A percentile compares a stretch with the other conserved stretches of the same genome.
Evolutionary conservation across 2,797 vertebrate genomes (phyloP).

Genomic region (Megalops cyprinoides): DNA sequence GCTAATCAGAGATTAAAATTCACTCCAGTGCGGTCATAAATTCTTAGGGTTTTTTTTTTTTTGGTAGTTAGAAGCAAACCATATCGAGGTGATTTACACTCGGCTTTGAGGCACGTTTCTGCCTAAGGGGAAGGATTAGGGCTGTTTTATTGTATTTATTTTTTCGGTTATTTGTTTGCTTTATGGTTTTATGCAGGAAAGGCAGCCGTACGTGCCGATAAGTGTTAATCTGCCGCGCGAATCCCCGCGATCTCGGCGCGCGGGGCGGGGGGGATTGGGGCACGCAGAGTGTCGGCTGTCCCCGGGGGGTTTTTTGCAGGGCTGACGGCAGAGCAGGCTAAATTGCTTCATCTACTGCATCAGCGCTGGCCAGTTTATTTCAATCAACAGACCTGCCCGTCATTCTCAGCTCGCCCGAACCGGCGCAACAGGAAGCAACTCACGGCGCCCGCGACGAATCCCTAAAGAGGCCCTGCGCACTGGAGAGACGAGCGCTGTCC

Average conservation of each 20-base stretch:
- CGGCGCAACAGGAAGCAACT: neutral
- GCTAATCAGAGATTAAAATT: constrained; percentile 5
- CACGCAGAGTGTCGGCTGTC: no score
- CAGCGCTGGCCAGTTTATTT: no score
- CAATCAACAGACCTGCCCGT: neutral
- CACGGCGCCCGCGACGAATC: no score
- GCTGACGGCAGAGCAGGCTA: neutral
- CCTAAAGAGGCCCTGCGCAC: no score
- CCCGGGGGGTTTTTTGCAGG: neutral
- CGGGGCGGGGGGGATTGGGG: no score
- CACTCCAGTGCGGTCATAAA: neutral
- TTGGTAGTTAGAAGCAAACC: neutral
- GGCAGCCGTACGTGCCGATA: neutral
- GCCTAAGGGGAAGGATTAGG: neutral
- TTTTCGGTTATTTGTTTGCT: neutral
- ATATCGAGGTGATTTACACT: neutral
- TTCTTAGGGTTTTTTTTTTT: no score
- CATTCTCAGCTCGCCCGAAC: neutral
- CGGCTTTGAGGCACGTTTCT: neutral
- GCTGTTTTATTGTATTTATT: neutral
- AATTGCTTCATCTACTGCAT: no score
- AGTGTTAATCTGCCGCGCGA: neutral
- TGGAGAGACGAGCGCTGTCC: neutral
- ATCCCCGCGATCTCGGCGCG: neutral
- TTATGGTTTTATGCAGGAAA: neutral